Conservation (phyloP, 2,113 vertebrate genomes). For the Talpa occidentalis region DNA sequence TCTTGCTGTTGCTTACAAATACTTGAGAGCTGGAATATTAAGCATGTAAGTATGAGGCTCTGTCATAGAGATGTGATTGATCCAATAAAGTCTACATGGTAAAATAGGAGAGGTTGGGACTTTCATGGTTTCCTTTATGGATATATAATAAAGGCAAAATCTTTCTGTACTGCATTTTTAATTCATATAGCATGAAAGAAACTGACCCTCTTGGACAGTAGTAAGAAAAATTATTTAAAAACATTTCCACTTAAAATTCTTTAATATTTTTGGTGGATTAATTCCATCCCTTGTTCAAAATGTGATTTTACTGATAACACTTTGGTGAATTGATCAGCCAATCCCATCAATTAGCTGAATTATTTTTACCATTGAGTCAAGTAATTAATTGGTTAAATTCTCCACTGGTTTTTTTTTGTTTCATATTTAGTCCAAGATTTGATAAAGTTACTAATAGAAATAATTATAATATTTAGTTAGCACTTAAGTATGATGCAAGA, state of each 20-base stretch:
- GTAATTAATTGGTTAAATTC: background rate
- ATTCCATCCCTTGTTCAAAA: background rate
- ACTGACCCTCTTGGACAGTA: background rate
- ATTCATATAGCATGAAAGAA: background rate
- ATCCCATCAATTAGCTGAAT: background rate
- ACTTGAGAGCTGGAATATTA: background rate
- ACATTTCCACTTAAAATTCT: background rate
- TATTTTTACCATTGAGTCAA: background rate
- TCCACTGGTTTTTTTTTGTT: slow-evolving; percentile 5
- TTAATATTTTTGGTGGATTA: background rate
- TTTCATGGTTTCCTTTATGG: background rate
- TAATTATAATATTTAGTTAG: background rate
- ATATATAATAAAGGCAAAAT: background rate
- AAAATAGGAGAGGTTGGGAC: background rate
- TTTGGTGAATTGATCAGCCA: background rate
- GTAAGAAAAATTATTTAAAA: background rate
- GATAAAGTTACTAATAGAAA: slow-evolving; percentile 13
- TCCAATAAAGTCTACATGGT: background rate
- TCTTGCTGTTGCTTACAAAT: background rate
- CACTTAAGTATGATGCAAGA: background rate
- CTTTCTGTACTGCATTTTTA: background rate
- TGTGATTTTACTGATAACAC: background rate
- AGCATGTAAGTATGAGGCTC: background rate
- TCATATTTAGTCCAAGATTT: slow-evolving; percentile 1
- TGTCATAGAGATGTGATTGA: background rate